Evolutionary conservation across 2,113 vertebrate species (phyloP).

Genomic region (Stegastes partitus): DNA sequence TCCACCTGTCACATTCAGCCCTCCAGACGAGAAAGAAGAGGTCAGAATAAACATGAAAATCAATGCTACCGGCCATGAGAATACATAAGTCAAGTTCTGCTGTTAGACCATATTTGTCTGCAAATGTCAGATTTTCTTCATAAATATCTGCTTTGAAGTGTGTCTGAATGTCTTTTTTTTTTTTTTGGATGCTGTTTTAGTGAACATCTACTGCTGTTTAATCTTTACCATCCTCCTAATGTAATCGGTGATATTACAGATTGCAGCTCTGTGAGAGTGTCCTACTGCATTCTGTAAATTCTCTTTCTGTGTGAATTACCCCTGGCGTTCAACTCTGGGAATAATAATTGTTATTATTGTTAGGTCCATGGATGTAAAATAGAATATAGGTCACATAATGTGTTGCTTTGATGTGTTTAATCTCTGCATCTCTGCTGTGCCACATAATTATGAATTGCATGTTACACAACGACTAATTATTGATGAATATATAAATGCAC

Average conservation of each 20-base stretch:
- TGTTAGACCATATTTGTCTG: conserved; percentile 32
- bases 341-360: not conserved
- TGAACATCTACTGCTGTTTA: not conserved
- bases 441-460: not conserved
- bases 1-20: conserved; percentile 55
- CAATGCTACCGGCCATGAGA: conserved; percentile 41
- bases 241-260: not conserved
- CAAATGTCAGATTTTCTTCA: conserved; percentile 53
- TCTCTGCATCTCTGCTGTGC: not conserved
- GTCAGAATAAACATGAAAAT: conserved; percentile 62
- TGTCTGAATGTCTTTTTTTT: not conserved
- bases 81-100: conserved; percentile 37
- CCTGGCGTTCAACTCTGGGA: not conserved
- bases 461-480: not conserved
- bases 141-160: conserved; percentile 17
- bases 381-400: not conserved
- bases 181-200: not conserved
- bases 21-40: conserved; percentile 33
- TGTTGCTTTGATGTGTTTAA: not conserved
- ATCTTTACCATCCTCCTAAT: not conserved
- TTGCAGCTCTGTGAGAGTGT: not conserved
- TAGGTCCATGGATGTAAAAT: not conserved
- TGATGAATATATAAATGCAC: not conserved
- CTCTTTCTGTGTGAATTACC: not conserved
- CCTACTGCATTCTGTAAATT: not conserved